Percentiles rank a stretch among this genome's conserved stretches.
These are phyloP conservation scores for Lindbergichthys nudifrons DNA, from an alignment of 2,797 vertebrate species.

Conservation along the genomic window DNA sequence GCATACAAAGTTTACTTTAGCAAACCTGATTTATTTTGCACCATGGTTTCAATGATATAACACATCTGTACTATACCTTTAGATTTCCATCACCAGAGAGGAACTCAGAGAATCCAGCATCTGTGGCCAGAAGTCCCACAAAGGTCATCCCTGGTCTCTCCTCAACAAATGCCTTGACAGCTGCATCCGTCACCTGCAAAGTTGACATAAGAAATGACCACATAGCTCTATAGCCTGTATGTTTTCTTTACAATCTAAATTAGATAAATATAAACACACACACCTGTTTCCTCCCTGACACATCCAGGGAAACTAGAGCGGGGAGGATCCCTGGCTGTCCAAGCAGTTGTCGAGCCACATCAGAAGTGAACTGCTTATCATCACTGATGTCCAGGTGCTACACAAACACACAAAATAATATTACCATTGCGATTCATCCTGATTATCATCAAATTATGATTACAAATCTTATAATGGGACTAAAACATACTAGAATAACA, in stretches of 20 bases:
- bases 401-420: conserved; percentile 29
- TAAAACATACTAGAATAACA: too few species aligned
- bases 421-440: neutral
- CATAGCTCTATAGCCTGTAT: neutral
- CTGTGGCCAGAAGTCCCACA: conserved; percentile 95
- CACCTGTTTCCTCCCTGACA: conserved; percentile 94
- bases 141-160: conserved; percentile 97
- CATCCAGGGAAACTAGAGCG: conserved; percentile 92
- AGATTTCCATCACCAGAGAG: conserved; percentile 94
- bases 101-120: conserved; percentile 96
- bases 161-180: conserved; percentile 91
- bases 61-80: conserved; percentile 84
- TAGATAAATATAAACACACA: conserved; percentile 16
- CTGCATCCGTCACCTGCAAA: conserved; percentile 90
- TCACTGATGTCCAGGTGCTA: conserved; percentile 98
- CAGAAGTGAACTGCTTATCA: conserved; percentile 98
- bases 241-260: neutral
- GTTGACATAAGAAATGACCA: neutral
- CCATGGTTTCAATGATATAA: neutral
- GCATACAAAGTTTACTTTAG: conserved; percentile 17
- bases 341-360: conserved; percentile 95
- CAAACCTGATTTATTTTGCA: neutral
- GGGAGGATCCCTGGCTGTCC: conserved; percentile 93
- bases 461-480: too few species aligned
- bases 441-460: too few species aligned